Percentiles rank a stretch among this genome's conserved stretches.
Evolutionary conservation across 2,113 vertebrate species (phyloP).

Genomic region (Perca schrenkii): DNA sequence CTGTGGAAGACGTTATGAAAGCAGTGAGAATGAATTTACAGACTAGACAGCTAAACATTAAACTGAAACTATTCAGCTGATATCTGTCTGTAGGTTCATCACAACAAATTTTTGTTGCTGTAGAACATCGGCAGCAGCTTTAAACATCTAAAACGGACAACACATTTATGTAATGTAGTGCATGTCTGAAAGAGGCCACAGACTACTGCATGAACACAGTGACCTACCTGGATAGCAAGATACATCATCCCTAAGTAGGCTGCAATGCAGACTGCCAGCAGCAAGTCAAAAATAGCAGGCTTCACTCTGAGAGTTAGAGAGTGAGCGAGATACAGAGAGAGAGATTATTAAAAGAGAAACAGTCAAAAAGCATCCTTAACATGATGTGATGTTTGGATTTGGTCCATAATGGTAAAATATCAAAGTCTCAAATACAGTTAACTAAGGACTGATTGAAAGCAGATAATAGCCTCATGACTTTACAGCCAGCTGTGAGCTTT

Average conservation of each 20-base stretch:
- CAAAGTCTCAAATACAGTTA: neutral
- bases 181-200: neutral
- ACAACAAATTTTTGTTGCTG: neutral
- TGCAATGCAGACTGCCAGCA: conserved; percentile 95
- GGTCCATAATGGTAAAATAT: neutral
- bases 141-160: neutral
- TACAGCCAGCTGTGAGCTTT: conserved; percentile 4
- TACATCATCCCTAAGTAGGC: conserved; percentile 95
- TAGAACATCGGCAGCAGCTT: neutral
- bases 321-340: neutral
- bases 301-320: conserved; percentile 88
- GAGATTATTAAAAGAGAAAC: neutral
- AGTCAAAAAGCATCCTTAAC: neutral
- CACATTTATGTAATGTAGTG: neutral
- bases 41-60: neutral
- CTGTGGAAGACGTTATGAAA: neutral
- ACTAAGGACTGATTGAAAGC: neutral
- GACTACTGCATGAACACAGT: neutral
- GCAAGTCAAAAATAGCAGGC: conserved; percentile 97
- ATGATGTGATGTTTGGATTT: neutral
- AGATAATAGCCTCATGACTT: neutral
- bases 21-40: neutral
- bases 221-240: conserved; percentile 91
- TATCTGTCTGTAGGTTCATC: neutral
- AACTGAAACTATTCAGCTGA: neutral